Percentiles rank a stretch among this genome's conserved stretches.
phyloP scores from a whole-genome alignment of 1,140 invertebrate species.

The Thereuonema tuberculata region DNA sequence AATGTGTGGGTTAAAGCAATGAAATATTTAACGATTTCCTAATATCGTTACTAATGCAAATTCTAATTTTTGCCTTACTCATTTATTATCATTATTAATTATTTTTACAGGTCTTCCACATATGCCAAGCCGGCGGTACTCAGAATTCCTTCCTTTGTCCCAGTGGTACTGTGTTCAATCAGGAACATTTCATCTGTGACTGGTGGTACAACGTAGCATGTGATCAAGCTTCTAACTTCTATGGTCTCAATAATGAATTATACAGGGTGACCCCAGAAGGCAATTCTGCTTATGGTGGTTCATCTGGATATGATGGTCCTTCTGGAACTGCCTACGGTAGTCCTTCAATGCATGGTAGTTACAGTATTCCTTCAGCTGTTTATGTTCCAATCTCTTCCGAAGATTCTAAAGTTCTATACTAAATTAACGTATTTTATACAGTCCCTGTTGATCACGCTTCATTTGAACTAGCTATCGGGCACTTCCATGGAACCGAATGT shows the following conservation, averaged over 20 bases:
- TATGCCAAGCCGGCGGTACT: background rate
- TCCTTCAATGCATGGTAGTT: background rate
- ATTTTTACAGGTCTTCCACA: background rate
- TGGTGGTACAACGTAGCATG: conserved; percentile 25
- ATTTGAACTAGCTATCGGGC: too few relatives aligned
- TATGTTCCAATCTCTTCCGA: too few relatives aligned
- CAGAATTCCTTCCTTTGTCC: conserved; percentile 21
- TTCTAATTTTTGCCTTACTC: background rate
- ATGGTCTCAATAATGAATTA: conserved; percentile 18
- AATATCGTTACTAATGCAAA: background rate
- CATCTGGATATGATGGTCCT: background rate
- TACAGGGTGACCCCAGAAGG: background rate
- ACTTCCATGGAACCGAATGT: too few relatives aligned
- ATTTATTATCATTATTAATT: background rate
- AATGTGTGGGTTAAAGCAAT: too few relatives aligned
- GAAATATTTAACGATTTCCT: background rate
- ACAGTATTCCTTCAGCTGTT: too few relatives aligned
- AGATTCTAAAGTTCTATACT: too few relatives aligned
- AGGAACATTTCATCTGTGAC: conserved; percentile 23
- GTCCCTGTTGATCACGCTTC: too few relatives aligned
- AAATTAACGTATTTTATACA: too few relatives aligned
- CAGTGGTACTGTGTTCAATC: conserved; percentile 25
- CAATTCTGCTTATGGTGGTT: background rate
- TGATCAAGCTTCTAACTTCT: conserved; percentile 18
- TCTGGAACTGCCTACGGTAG: background rate